Evolutionary conservation across 2,113 vertebrate genomes (phyloP).

Genomic region (Gnathonemus echidnorhynchus): DNA sequence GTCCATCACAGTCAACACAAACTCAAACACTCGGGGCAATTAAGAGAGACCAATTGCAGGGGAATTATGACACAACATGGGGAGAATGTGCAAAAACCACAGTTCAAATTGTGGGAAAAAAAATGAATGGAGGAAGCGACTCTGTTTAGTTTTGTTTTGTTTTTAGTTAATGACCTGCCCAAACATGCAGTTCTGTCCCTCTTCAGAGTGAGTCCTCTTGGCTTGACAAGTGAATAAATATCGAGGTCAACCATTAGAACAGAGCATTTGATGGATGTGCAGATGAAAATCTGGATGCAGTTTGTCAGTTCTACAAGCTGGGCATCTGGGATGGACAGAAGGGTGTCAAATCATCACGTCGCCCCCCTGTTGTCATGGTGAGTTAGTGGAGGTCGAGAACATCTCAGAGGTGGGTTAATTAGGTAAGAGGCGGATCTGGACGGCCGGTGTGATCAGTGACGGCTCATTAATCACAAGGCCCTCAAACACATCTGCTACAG

Average conservation of each 20-base stretch:
- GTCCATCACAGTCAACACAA: neutral
- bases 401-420: constrained; percentile 22
- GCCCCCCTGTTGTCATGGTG: neutral
- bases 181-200: neutral
- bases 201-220: neutral
- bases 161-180: neutral
- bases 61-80: neutral
- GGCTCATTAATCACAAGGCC: constrained; percentile 18
- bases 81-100: neutral
- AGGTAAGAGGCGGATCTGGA: constrained; percentile 16
- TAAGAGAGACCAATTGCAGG: neutral
- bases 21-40: neutral
- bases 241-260: neutral
- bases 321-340: neutral
- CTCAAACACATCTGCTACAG: neutral
- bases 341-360: neutral
- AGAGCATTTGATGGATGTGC: neutral
- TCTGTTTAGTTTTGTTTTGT: neutral
- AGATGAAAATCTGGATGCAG: neutral
- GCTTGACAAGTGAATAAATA: constrained; percentile 6
- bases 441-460: neutral
- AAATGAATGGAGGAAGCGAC: neutral
- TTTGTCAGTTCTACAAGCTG: neutral
- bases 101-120: neutral
- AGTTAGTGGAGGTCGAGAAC: constrained; percentile 14